Evolutionary conservation across 30 jellyfish, hydroid and myxozoan species (phyloP).

Genomic region (Mastigias papua): DNA sequence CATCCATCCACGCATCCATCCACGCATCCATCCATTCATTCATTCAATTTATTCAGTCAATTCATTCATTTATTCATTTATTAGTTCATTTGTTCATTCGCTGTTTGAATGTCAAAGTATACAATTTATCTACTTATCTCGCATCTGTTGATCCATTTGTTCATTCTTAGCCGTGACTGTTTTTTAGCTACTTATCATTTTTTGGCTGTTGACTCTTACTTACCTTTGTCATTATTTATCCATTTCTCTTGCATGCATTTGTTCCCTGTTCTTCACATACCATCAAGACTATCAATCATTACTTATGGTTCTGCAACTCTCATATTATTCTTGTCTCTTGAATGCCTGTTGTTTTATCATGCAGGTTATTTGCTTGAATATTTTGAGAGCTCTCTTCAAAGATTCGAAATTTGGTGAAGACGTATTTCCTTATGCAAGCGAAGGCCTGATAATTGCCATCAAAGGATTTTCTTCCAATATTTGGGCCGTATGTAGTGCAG

Average conservation of each 20-base stretch:
- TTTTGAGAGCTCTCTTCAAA: constrained; percentile 81
- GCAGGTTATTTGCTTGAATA: constrained; percentile 80
- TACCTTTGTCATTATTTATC: no score
- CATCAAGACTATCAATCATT: not conserved
- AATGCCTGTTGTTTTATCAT: not conserved
- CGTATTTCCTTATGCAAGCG: constrained; percentile 80
- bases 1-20: no score
- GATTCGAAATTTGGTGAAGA: constrained; percentile 91
- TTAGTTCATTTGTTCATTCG: no score
- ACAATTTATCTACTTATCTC: not conserved
- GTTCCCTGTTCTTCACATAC: not conserved
- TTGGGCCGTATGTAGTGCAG: constrained; percentile 74
- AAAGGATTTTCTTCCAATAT: constrained; percentile 74
- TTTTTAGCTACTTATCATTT: no score
- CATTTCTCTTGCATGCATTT: no score
- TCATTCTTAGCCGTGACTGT: not conserved
- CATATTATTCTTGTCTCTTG: not conserved
- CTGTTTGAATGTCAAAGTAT: not conserved
- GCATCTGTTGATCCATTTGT: not conserved
- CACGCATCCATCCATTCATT: no score
- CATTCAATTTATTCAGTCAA: not conserved
- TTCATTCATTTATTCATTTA: not conserved
- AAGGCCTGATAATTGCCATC: constrained; percentile 80
- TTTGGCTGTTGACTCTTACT: no score
- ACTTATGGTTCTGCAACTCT: not conserved